Conservation (phyloP, 2,113 vertebrate species). For the Nerophis ophidion region DNA sequence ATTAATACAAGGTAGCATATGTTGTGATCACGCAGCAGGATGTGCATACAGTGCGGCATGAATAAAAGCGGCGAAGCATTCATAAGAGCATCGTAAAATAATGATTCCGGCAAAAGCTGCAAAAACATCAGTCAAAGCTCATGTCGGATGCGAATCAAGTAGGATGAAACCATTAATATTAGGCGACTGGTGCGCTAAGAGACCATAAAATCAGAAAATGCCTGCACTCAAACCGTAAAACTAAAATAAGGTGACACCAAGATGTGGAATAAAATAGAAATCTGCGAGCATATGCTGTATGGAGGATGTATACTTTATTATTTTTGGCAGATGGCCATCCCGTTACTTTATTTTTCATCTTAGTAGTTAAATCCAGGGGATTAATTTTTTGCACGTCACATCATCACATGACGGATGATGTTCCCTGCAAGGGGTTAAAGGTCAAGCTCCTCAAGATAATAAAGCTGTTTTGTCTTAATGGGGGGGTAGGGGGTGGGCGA, state of each 20-base stretch:
- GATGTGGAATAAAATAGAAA: constrained; percentile 34
- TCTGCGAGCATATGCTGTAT: constrained; percentile 26
- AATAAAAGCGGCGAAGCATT: constrained; percentile 21
- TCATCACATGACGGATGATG: constrained; percentile 11
- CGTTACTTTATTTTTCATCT: constrained; percentile 31
- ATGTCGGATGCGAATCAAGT: constrained; percentile 6
- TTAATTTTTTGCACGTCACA: constrained; percentile 28
- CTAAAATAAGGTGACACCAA: constrained; percentile 19
- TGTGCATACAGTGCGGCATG: constrained; percentile 46
- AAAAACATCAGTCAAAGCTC: constrained; percentile 8
- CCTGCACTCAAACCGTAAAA: constrained; percentile 49
- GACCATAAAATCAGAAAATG: constrained; percentile 43
- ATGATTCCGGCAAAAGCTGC: constrained; percentile 27
- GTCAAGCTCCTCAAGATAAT: neutral
- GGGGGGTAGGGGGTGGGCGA: constrained; percentile 3
- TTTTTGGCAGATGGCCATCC: constrained; percentile 41
- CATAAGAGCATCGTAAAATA: constrained; percentile 37
- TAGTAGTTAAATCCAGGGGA: constrained; percentile 18
- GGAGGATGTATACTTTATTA: constrained; percentile 16
- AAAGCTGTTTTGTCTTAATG: no score
- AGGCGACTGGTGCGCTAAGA: constrained; percentile 41
- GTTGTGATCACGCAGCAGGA: neutral
- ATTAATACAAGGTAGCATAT: neutral
- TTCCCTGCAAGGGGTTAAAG: constrained; percentile 5
- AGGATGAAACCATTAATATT: constrained; percentile 33